A percentile compares a stretch with the other conserved stretches of the same genome.
Evolutionary conservation across 1,140 invertebrate species (phyloP).

Genomic region (Aphidius gifuensis): DNA sequence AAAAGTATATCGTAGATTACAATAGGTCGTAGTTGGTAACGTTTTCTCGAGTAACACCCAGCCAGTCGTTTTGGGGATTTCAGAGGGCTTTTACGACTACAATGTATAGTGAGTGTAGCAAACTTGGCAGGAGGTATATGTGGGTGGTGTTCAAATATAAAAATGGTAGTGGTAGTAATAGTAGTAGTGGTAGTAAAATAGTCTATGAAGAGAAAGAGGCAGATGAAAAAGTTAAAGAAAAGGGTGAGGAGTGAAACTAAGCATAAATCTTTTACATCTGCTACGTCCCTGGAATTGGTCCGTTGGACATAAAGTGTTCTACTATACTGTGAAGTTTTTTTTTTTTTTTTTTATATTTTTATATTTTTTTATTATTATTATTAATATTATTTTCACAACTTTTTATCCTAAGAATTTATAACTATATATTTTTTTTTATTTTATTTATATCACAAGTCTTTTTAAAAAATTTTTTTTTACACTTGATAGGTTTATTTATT

Average conservation of each 20-base stretch:
- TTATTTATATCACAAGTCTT: too few species aligned
- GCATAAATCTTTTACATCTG: slow-evolving; percentile 32
- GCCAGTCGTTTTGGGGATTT: slow-evolving; percentile 16
- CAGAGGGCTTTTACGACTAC: slow-evolving; percentile 17
- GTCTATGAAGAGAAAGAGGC: background rate
- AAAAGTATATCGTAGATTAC: slow-evolving; percentile 5
- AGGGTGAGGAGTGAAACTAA: slow-evolving; percentile 24
- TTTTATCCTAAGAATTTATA: background rate
- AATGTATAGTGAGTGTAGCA: slow-evolving; percentile 11
- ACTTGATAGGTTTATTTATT: too few species aligned
- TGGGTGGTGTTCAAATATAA: too few species aligned
- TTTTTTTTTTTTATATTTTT: slow-evolving; percentile 10
- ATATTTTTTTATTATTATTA: slow-evolving; percentile 3
- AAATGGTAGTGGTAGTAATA: too few species aligned
- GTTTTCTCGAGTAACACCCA: slow-evolving; percentile 12
- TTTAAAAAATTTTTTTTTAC: background rate
- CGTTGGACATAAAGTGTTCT: slow-evolving; percentile 21
- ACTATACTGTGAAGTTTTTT: slow-evolving; percentile 17
- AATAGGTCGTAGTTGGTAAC: slow-evolving; percentile 11
- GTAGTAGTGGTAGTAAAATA: too few species aligned
- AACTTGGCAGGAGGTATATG: background rate
- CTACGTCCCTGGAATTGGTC: slow-evolving; percentile 24
- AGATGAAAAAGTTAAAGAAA: slow-evolving; percentile 9
- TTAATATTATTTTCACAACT: background rate
- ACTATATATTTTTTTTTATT: background rate